phyloP scores from a whole-genome alignment of 2,888 invertebrate species.

The Euplexia lucipara region DNA sequence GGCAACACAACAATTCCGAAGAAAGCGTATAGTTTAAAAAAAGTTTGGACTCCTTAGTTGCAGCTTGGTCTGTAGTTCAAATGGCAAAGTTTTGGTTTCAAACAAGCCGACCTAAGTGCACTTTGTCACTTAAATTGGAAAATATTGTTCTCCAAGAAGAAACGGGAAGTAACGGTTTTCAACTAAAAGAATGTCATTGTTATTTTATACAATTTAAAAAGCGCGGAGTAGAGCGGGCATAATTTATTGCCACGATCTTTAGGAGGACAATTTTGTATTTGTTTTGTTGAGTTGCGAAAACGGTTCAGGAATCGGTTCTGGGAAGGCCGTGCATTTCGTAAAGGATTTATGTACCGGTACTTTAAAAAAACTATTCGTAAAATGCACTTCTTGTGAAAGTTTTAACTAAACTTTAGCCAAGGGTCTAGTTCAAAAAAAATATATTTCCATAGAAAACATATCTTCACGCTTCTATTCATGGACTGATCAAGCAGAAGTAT shows the following conservation, averaged over 20 bases:
- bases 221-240: slow-evolving; percentile 47
- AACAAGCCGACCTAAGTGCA: slow-evolving; percentile 89
- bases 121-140: slow-evolving; percentile 91
- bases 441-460: too few relatives aligned
- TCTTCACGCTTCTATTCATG: too few relatives aligned
- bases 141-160: slow-evolving; percentile 87
- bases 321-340: slow-evolving; percentile 5
- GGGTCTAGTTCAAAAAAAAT: too few relatives aligned
- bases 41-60: slow-evolving; percentile 71
- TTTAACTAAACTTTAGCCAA: not conserved
- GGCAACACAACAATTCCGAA: slow-evolving; percentile 40
- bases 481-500: too few relatives aligned
- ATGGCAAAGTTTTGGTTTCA: slow-evolving; percentile 90
- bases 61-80: slow-evolving; percentile 86
- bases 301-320: not conserved
- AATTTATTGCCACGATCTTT: slow-evolving; percentile 53
- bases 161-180: slow-evolving; percentile 78
- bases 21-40: slow-evolving; percentile 73
- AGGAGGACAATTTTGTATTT: slow-evolving; percentile 41
- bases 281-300: slow-evolving; percentile 33
- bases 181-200: slow-evolving; percentile 74
- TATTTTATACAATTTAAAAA: slow-evolving; percentile 72
- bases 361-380: slow-evolving; percentile 1
- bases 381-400: not conserved
- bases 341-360: not conserved